Conservation (phyloP, 2,113 vertebrate species). For the Bambusicola thoracicus region DNA sequence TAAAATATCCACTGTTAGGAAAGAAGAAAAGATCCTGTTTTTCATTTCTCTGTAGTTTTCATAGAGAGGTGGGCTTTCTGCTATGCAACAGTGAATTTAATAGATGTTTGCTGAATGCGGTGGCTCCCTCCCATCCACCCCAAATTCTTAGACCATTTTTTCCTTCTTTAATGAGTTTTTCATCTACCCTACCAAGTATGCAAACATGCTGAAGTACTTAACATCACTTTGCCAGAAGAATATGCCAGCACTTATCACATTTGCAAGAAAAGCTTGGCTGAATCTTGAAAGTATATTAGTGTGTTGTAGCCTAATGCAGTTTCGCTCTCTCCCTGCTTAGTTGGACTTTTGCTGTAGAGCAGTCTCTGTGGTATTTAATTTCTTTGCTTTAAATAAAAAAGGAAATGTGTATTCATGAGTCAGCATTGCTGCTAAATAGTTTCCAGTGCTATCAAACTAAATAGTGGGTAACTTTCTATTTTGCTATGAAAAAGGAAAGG, state of each 20-base stretch:
- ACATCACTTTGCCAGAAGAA: not conserved
- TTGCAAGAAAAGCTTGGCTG: not conserved
- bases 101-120: not conserved
- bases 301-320: not conserved
- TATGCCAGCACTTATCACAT: not conserved
- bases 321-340: not conserved
- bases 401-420: not conserved
- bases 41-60: not conserved
- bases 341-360: not conserved
- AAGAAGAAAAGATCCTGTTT: not conserved
- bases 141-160: not conserved
- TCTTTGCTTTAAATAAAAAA: not conserved
- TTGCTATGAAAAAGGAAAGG: not conserved
- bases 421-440: not conserved
- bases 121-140: not conserved
- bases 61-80: not conserved
- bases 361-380: not conserved
- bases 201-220: not conserved
- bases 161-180: slow-evolving; percentile 17
- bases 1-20: not conserved
- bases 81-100: not conserved
- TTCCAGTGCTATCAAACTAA: not conserved
- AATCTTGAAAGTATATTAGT: not conserved
- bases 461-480: not conserved
- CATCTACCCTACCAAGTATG: not conserved